phyloP scores from a whole-genome alignment of 1,140 invertebrate genomes.

The Acyrthosiphon pisum region DNA sequence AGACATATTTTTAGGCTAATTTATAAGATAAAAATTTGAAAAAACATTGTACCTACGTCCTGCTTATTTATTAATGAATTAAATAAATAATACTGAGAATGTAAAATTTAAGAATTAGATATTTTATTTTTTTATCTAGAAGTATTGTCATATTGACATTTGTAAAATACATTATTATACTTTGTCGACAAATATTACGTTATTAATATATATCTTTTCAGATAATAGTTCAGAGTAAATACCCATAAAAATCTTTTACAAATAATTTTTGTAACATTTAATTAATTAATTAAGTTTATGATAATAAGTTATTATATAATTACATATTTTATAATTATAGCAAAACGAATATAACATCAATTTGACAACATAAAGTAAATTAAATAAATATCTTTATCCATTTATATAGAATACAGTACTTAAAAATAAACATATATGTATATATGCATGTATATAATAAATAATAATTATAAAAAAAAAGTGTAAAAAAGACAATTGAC shows the following conservation, averaged over 20 bases:
- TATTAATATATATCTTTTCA: neutral
- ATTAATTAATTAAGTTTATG: neutral
- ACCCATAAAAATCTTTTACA: neutral
- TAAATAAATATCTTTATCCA: neutral
- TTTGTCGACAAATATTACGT: neutral
- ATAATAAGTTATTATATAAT: neutral
- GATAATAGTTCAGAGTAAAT: neutral
- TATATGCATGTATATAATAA: too few species aligned
- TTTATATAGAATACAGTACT: neutral
- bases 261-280: neutral
- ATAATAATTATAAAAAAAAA: neutral
- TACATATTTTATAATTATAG: slow-evolving; percentile 10
- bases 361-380: neutral
- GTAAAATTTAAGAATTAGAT: too few species aligned
- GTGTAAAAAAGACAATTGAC: neutral
- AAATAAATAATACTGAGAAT: neutral
- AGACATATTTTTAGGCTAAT: neutral
- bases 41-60: neutral
- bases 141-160: neutral
- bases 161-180: neutral
- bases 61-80: neutral
- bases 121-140: neutral
- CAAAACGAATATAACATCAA: neutral
- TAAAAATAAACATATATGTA: neutral
- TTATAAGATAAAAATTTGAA: neutral